phyloP scores from a whole-genome alignment of 2,797 vertebrate genomes.

The Epinephelus coioides region DNA sequence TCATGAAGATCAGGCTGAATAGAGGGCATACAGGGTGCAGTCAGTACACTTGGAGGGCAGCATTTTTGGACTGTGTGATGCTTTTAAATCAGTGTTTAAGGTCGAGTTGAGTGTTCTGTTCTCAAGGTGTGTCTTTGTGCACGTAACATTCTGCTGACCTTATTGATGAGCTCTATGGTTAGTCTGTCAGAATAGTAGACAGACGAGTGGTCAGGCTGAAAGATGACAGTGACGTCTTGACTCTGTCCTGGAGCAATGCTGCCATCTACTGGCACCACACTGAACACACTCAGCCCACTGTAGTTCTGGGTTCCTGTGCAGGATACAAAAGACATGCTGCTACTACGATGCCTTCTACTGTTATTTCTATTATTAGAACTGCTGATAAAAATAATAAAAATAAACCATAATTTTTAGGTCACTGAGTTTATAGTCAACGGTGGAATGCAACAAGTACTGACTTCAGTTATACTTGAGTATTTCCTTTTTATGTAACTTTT shows the following conservation, averaged over 20 bases:
- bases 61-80: not conserved
- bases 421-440: too few relatives aligned
- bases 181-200: constrained; percentile 88
- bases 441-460: too few relatives aligned
- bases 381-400: not conserved
- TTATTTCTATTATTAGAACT: not conserved
- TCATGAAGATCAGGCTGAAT: not conserved
- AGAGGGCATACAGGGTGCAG: not conserved
- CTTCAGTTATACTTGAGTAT: too few relatives aligned
- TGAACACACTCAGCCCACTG: constrained; percentile 90
- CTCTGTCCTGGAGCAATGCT: constrained; percentile 82
- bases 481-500: too few relatives aligned
- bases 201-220: constrained; percentile 93
- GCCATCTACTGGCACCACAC: constrained; percentile 85
- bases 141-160: constrained; percentile 80
- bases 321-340: not conserved
- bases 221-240: constrained; percentile 88
- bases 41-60: not conserved
- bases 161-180: constrained; percentile 87
- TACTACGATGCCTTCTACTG: not conserved
- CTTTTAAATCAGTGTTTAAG: constrained; percentile 12
- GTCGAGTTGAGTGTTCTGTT: not conserved
- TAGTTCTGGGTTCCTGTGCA: constrained; percentile 90
- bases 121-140: constrained; percentile 4
- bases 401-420: too few relatives aligned